Base-by-base conservation (phyloP, 1,140 invertebrate species). In the Lepidurus couesii region DNA sequence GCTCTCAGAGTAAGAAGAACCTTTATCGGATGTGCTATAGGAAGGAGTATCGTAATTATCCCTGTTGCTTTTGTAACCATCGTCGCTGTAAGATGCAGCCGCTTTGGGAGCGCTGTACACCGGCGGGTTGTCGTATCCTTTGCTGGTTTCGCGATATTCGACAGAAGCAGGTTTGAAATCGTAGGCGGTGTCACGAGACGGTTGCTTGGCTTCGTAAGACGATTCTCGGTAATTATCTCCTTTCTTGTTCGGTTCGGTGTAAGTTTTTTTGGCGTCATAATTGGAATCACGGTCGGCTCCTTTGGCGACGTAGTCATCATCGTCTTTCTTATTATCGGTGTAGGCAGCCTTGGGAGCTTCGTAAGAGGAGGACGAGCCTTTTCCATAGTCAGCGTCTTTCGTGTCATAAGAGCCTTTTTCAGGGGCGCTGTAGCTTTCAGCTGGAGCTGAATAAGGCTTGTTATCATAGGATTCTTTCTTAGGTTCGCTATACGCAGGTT, bases 301-400 rank as follows among this genome's bases (percentile, higher is more conserved):
- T 65, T 65, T 65, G 6, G 16, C 21, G 13, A 7, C 21, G 53
- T 65, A 65, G n/a, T 13, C 7, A 65, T 65, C 53, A 7, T 65
- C 53, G 8, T 65, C 6, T 16, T 65, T 21, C 53, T 65, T 65
- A 16, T 9, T 65, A 7, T 65, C 53, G 53, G 53, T 65, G 53
- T 65, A 65, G 6, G 53, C 16, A 65, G 53, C 53, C n/a, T 79
- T 76, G 8, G 78, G 79, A 44, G 44, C 78, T 42, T 79, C 79
- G 75, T 79, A 77, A 26, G 45, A 45, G 53, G 79, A 10, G 24
- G 47, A 3, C 10, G 47, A 42, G 42, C 74, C 21, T 11, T 77
- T 76, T 77, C n/a, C 42, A 16, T 79, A 42, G n/a, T 75, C 75
- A 16, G 75, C 42, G 78, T 79, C 78, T 44, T 78, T 43, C 9